These are phyloP conservation scores for Camponotus floridanus DNA, from an alignment of 1,140 invertebrate genomes.

Conservation along the genomic window DNA sequence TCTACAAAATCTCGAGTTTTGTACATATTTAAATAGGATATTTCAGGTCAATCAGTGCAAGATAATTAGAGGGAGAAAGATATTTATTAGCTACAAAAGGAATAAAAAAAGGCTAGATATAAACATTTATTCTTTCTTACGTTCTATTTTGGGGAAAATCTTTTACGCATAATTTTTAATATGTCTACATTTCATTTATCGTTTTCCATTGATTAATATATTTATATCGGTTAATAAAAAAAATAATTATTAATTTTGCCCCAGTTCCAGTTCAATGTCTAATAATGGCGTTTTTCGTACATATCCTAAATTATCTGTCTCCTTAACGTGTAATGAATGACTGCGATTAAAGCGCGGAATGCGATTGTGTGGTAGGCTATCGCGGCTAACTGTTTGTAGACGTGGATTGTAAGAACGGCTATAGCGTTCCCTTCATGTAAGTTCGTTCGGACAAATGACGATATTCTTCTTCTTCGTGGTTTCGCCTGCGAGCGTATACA, in stretches of 20 bases:
- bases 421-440: slow-evolving; percentile 45
- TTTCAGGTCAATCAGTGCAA: not conserved
- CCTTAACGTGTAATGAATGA: slow-evolving; percentile 40
- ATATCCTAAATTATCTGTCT: slow-evolving; percentile 20
- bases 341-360: slow-evolving; percentile 43
- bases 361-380: slow-evolving; percentile 25
- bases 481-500: slow-evolving; percentile 14
- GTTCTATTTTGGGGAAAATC: not conserved
- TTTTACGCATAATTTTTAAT: not conserved
- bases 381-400: not conserved
- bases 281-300: slow-evolving; percentile 29
- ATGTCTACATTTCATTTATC: too few relatives aligned
- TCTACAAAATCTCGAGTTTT: not conserved
- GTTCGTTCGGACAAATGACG: slow-evolving; percentile 45
- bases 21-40: not conserved
- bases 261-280: slow-evolving; percentile 7
- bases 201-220: not conserved
- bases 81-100: not conserved
- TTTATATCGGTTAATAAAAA: not conserved
- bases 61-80: not conserved
- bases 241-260: not conserved
- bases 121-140: not conserved
- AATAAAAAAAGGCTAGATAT: not conserved
- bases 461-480: slow-evolving; percentile 47
- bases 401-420: slow-evolving; percentile 27